These are phyloP conservation scores for Cephalopholis sonnerati DNA, from an alignment of 2,113 vertebrate species.

Conservation along the genomic window DNA sequence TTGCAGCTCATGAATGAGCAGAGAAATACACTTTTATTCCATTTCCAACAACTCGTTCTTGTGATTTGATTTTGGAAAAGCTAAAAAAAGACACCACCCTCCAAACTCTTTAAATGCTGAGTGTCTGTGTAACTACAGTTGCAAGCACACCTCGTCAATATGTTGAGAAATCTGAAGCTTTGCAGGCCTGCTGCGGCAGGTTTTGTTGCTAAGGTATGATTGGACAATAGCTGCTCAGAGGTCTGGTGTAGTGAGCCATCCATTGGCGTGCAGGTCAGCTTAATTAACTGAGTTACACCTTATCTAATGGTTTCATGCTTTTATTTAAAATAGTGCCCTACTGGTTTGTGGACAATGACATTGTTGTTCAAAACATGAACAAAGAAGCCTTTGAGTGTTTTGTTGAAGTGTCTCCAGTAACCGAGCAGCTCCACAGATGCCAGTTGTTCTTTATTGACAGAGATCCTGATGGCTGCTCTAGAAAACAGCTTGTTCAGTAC, in stretches of 20 bases:
- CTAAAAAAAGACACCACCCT: background rate
- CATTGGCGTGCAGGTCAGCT: background rate
- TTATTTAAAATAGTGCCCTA: background rate
- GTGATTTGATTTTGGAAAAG: constrained; percentile 13
- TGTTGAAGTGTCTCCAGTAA: constrained; percentile 7
- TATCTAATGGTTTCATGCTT: no score
- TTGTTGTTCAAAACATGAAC: constrained; percentile 11
- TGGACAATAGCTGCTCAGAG: background rate
- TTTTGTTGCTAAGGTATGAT: background rate
- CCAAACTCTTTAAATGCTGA: background rate
- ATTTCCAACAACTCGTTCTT: background rate
- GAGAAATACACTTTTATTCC: background rate
- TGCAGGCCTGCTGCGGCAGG: background rate
- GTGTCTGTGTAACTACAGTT: background rate
- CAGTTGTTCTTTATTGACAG: constrained; percentile 16
- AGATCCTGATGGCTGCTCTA: constrained; percentile 7
- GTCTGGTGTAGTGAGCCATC: background rate
- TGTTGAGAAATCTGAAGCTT: background rate
- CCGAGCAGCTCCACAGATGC: constrained; percentile 11
- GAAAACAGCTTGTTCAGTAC: constrained; percentile 4
- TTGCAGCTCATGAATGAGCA: background rate
- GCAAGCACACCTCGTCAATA: background rate
- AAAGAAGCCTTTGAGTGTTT: background rate
- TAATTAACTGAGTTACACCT: background rate
- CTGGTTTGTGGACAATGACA: background rate